phyloP scores from a whole-genome alignment of 2,888 invertebrate species.

The Flexamia atlantica region DNA sequence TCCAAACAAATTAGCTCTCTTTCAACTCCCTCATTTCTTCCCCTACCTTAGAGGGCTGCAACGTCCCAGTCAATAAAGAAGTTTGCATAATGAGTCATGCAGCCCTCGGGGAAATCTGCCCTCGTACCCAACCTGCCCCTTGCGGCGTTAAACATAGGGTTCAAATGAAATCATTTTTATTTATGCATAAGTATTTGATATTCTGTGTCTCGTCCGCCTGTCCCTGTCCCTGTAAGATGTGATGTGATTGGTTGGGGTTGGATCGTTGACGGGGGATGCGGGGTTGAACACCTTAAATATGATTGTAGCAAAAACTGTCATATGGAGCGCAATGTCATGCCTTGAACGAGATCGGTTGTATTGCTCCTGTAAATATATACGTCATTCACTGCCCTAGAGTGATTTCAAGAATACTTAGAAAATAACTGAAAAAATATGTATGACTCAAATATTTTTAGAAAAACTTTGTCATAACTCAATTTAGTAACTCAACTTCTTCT shows the following conservation, averaged over 20 bases:
- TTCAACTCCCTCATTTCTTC: background rate
- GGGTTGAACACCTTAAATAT: background rate
- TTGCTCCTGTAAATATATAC: too few relatives aligned
- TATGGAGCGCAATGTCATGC: too few relatives aligned
- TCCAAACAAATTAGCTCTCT: conserved; percentile 6
- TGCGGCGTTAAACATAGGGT: conserved; percentile 48
- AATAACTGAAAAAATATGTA: too few relatives aligned
- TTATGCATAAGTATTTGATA: conserved; percentile 52
- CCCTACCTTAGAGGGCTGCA: background rate
- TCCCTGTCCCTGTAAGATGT: background rate
- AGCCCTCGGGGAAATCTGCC: conserved; percentile 36
- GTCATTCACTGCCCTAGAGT: too few relatives aligned
- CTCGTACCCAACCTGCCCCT: conserved; percentile 30
- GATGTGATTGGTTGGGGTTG: conserved; percentile 14
- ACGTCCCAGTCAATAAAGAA: conserved; percentile 50
- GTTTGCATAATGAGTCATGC: conserved; percentile 51
- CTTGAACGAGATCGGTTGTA: too few relatives aligned
- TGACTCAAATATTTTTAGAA: too few relatives aligned
- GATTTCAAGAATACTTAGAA: too few relatives aligned
- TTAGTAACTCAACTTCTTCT: too few relatives aligned
- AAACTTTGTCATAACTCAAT: too few relatives aligned
- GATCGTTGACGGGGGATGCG: background rate
- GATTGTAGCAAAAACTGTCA: background rate
- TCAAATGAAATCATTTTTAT: conserved; percentile 56
- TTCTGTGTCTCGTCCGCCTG: background rate